Percentiles rank a stretch among this genome's conserved stretches.
These are phyloP conservation scores for Sebastes oblongus DNA, from an alignment of 2,797 vertebrate genomes.

Conservation along the genomic window DNA sequence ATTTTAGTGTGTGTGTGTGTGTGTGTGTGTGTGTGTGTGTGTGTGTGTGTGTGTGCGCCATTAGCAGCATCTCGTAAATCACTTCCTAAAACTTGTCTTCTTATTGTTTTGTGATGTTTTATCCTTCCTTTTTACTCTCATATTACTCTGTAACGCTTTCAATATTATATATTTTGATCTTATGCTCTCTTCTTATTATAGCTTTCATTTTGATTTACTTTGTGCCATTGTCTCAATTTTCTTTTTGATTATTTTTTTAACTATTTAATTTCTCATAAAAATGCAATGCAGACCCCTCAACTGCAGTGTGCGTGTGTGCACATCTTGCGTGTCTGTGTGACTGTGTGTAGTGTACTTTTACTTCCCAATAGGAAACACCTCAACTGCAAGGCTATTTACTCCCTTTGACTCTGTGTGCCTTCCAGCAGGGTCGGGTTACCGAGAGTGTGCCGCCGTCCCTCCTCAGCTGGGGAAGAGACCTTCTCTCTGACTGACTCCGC, in stretches of 20 bases:
- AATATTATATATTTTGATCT: not conserved
- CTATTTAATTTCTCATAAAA: not conserved
- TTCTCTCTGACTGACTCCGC: constrained; percentile 22
- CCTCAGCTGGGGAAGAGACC: constrained; percentile 35
- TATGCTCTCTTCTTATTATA: not conserved
- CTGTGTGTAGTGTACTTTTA: constrained; percentile 1
- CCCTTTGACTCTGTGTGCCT: constrained; percentile 67
- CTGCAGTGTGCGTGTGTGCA: not conserved
- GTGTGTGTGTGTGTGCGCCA: not conserved
- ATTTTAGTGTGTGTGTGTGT: not conserved
- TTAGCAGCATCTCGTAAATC: not conserved
- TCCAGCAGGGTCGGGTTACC: constrained; percentile 72
- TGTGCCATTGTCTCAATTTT: not conserved
- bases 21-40: not conserved
- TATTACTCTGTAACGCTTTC: not conserved
- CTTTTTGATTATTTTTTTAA: not conserved
- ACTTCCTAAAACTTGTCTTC: not conserved
- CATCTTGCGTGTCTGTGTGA: not conserved
- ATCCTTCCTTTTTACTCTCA: not conserved
- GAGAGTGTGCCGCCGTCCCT: constrained; percentile 44
- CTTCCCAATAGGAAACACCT: constrained; percentile 76
- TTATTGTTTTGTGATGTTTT: not conserved
- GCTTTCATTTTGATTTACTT: not conserved
- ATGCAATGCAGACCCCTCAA: not conserved
- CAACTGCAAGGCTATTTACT: constrained; percentile 70